Evolutionary conservation across 2,797 vertebrate genomes (phyloP), one percentile per base, ranked within the genome.

Genomic region (Liparis tanakae): DNA sequence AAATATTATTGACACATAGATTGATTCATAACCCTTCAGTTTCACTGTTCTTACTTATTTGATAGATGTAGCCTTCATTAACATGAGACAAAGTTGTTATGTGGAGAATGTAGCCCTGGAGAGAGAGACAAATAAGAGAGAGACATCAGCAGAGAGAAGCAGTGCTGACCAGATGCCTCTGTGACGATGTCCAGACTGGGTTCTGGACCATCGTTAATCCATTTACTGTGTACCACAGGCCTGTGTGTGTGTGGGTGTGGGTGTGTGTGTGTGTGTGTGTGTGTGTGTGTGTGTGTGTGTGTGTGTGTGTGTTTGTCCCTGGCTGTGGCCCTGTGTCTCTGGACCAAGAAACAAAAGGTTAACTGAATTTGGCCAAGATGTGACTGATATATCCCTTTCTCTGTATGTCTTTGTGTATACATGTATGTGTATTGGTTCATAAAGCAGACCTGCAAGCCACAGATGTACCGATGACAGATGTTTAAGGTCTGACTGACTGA

Each of bases 131-230:
- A 79, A 83, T 74, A 66, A 72, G 53, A 80, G 58, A 60, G 37
- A 77, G 78, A 79, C 71, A 78, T 73, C 30, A 77, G 80, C 76
- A 79, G 80, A 81, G 73, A 74, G 67, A 62, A 72, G 61, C 76
- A 62, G 81, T 69, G 78, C 78, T 71, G 78, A 87, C 78, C 91
- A 91, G 90, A 91, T 88, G 87, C 80, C 81, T 63, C 83, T 10
- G 22, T 90, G 91, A 93, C 57, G 18, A 86, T 85, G 79, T 90
- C 91, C 91, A 93, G 91, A 88, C 87, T 1, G 43, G 79, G 82
- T 66, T 90, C 90, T 93, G 89, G 79, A 76, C 79, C 74, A 36
- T 50, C 7, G 70, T 78, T 91, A 91, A 93, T 91, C 81, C 65
- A 89, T 74, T 92, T 92, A 91, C 75, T 59, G 70, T 86, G 76